Conservation (phyloP, 2,888 invertebrate genomes). For the Lathronympha strigana region DNA sequence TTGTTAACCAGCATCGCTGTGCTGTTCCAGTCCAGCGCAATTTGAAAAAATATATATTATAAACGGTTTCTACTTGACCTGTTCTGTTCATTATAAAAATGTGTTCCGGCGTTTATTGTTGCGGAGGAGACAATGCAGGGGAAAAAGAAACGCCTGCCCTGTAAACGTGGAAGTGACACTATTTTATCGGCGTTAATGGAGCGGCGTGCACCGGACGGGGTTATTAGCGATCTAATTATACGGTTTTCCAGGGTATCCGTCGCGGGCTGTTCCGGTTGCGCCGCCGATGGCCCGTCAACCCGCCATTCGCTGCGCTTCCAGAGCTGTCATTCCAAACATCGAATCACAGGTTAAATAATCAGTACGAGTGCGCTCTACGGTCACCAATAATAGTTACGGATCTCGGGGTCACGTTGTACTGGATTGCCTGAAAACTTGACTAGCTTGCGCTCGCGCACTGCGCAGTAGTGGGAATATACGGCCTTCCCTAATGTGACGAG, state of each 20-base stretch:
- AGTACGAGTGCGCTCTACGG: background rate
- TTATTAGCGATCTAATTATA: slow-evolving; percentile 71
- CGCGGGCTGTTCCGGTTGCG: slow-evolving; percentile 63
- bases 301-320: slow-evolving; percentile 54
- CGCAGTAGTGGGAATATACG: background rate
- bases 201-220: slow-evolving; percentile 53
- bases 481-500: slow-evolving; percentile 49
- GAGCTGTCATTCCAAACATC: background rate
- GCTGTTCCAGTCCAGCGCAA: slow-evolving; percentile 36
- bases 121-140: slow-evolving; percentile 23
- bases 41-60: slow-evolving; percentile 39
- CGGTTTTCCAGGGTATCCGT: slow-evolving; percentile 66
- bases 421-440: background rate
- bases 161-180: slow-evolving; percentile 44
- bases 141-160: slow-evolving; percentile 24
- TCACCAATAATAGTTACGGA: background rate
- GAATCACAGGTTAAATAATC: background rate
- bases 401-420: background rate
- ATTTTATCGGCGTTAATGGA: slow-evolving; percentile 41
- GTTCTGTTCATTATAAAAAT: slow-evolving; percentile 37
- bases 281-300: slow-evolving; percentile 51
- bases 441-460: background rate
- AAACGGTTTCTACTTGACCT: slow-evolving; percentile 36
- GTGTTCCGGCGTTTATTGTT: slow-evolving; percentile 20
- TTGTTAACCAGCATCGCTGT: slow-evolving; percentile 39